Percentiles rank a stretch among this genome's conserved stretches.
Evolutionary conservation across 2,888 invertebrate species (phyloP).

Genomic region (Hofmannophila pseudospretella): DNA sequence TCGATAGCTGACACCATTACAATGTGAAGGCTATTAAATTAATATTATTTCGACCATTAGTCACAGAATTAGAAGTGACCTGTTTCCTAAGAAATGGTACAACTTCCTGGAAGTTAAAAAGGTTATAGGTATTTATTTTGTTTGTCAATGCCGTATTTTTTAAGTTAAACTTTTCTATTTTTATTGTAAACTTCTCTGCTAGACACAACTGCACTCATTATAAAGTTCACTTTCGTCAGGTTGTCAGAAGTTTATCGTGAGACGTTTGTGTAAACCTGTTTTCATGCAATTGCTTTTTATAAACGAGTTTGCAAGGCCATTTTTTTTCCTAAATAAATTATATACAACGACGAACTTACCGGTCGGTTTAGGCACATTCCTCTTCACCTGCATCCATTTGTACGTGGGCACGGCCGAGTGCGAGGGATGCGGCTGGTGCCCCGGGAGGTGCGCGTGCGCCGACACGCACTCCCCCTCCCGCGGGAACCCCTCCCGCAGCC

Average conservation of each 20-base stretch:
- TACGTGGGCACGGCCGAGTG: constrained; percentile 90
- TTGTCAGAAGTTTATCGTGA: not conserved
- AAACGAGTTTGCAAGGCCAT: no score
- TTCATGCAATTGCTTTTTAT: no score
- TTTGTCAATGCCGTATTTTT: no score
- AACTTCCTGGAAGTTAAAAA: no score
- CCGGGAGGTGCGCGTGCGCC: constrained; percentile 46
- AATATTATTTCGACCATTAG: no score
- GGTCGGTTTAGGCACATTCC: constrained; percentile 95
- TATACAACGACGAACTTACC: constrained; percentile 83
- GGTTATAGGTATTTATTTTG: no score
- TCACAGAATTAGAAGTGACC: no score
- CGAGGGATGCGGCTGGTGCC: constrained; percentile 62
- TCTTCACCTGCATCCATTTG: constrained; percentile 99
- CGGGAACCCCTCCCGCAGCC: constrained; percentile 53
- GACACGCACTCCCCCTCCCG: constrained; percentile 51
- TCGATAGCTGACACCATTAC: constrained; percentile 7
- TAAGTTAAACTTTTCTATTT: no score
- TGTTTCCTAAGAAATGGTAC: no score
- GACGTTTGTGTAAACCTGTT: not conserved
- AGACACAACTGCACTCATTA: no score
- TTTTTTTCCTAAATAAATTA: not conserved
- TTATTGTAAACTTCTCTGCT: no score
- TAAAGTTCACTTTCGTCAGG: no score
- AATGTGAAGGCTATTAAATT: not conserved